A percentile compares a stretch with the other conserved stretches of the same genome.
Conservation (phyloP, 2,113 vertebrate genomes). For the Pseudopipra pipra region DNA sequence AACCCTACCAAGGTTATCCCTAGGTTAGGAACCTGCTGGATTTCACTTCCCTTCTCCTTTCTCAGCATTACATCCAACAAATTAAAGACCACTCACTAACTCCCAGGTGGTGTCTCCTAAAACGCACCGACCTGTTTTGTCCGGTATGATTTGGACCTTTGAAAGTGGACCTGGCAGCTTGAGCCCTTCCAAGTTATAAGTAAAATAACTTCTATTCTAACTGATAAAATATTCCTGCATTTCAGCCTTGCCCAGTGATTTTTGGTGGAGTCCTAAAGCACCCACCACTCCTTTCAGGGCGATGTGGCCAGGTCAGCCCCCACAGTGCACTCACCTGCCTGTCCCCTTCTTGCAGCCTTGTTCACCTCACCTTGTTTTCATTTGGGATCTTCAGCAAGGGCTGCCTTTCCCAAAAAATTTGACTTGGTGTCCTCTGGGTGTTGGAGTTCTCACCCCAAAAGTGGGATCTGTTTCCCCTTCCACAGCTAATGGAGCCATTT, state of each 20-base stretch:
- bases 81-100: fast-evolving
- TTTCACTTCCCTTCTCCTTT: neutral
- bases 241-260: neutral
- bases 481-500: neutral
- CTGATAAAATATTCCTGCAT: neutral
- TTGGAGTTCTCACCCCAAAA: fast-evolving
- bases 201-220: neutral
- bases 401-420: fast-evolving
- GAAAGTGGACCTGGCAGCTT: neutral
- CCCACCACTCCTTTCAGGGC: fast-evolving
- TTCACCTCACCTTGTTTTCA: neutral
- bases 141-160: neutral
- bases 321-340: neutral
- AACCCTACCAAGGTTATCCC: neutral
- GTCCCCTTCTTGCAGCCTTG: neutral
- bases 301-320: neutral
- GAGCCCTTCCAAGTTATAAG: neutral
- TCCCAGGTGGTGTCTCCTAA: fast-evolving
- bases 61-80: neutral
- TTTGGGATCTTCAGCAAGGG: neutral
- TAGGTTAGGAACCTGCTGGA: neutral
- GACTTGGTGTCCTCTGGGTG: neutral
- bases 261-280: neutral
- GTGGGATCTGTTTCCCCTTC: neutral
- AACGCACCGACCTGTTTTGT: neutral